Evolutionary conservation across 2,113 vertebrate genomes (phyloP).

Genomic region (Martes martes): DNA sequence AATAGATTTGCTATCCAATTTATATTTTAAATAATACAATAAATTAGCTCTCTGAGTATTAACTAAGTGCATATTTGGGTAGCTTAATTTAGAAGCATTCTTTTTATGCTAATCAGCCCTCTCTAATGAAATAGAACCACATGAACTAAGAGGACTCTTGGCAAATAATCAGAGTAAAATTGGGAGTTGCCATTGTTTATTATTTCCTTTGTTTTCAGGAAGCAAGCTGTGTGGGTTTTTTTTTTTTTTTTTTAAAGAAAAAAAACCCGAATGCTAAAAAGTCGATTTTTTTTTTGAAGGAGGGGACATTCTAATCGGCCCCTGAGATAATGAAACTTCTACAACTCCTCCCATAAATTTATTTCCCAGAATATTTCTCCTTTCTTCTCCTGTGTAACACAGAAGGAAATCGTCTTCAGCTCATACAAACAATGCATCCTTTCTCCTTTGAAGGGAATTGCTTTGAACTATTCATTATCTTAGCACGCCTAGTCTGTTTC

Average conservation of each 20-base stretch:
- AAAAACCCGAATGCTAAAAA: not conserved
- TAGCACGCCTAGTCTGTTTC: not conserved
- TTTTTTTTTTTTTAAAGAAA: not conserved
- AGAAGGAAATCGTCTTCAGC: not conserved
- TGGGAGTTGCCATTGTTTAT: slow-evolving; percentile 70
- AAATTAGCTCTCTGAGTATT: slow-evolving; percentile 71
- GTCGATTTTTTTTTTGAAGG: slow-evolving; percentile 18
- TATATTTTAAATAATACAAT: slow-evolving; percentile 69
- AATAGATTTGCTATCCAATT: slow-evolving; percentile 58
- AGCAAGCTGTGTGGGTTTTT: slow-evolving; percentile 32
- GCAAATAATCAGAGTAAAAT: slow-evolving; percentile 60
- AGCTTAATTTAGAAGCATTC: slow-evolving; percentile 73
- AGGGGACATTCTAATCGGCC: not conserved
- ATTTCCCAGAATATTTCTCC: not conserved
- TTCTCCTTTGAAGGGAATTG: not conserved
- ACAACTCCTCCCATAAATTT: not conserved
- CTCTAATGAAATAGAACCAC: slow-evolving; percentile 44
- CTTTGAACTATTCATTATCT: slow-evolving; percentile 20
- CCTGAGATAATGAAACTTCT: slow-evolving; percentile 8
- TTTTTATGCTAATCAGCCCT: slow-evolving; percentile 62
- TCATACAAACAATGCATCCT: not conserved
- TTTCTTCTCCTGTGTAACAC: not conserved
- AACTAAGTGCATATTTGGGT: slow-evolving; percentile 66
- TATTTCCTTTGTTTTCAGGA: slow-evolving; percentile 72
- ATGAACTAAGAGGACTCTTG: slow-evolving; percentile 46